Evolutionary conservation across 2,113 vertebrate species (phyloP).

Genomic region (Rhea americana): DNA sequence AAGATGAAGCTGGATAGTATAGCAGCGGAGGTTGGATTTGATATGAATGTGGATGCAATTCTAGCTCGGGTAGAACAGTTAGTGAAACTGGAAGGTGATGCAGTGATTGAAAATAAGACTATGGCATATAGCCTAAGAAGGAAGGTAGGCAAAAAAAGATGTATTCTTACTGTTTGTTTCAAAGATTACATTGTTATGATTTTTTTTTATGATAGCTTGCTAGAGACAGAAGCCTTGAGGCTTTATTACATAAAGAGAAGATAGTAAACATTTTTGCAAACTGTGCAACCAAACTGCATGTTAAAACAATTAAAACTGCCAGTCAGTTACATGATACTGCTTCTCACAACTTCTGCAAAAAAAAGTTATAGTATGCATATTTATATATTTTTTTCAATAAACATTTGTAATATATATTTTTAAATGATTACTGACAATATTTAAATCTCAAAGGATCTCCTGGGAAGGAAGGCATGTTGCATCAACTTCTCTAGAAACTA

Average conservation of each 20-base stretch:
- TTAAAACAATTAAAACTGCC: neutral
- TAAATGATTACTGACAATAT: neutral
- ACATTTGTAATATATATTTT: neutral
- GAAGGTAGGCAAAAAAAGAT: conserved; percentile 79
- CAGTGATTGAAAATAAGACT: conserved; percentile 84
- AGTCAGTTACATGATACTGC: rapidly evolving
- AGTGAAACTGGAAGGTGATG: conserved; percentile 81
- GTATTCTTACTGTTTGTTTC: neutral
- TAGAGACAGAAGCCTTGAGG: neutral
- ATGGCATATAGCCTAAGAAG: conserved; percentile 83
- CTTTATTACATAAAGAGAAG: neutral
- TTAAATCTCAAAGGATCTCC: neutral
- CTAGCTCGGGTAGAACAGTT: conserved; percentile 85
- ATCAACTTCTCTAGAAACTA: neutral
- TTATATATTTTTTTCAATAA: neutral
- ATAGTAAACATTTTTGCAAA: neutral
- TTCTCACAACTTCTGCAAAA: neutral
- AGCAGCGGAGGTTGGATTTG: conserved; percentile 84
- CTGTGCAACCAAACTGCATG: neutral
- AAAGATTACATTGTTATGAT: neutral
- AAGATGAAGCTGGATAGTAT: conserved; percentile 84
- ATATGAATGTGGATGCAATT: conserved; percentile 85
- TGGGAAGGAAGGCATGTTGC: neutral
- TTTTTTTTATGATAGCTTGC: neutral
- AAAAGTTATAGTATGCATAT: neutral